These are phyloP conservation scores for Congeria kusceri DNA, from an alignment of 2,888 invertebrate genomes.

Conservation along the genomic window DNA sequence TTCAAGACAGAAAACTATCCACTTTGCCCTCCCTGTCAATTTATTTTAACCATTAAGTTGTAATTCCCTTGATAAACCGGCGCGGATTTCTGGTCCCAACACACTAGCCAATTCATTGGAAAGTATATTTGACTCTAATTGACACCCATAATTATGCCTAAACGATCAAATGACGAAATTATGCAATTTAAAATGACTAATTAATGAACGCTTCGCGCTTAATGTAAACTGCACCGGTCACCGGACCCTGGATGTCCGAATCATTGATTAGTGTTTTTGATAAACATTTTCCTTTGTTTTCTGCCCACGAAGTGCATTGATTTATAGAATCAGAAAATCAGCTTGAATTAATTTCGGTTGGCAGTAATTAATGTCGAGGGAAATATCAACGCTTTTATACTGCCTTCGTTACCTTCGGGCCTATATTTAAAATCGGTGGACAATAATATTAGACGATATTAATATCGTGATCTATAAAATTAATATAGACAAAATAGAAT, in stretches of 20 bases:
- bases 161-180: slow-evolving; percentile 56
- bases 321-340: slow-evolving; percentile 5
- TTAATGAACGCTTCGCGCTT: slow-evolving; percentile 39
- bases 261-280: slow-evolving; percentile 55
- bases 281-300: slow-evolving; percentile 54
- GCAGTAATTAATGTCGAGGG: too few species aligned
- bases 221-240: slow-evolving; percentile 23
- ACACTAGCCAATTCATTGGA: not conserved
- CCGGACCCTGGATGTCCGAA: slow-evolving; percentile 12
- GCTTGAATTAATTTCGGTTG: too few species aligned
- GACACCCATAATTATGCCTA: slow-evolving; percentile 41
- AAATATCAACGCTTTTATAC: too few species aligned
- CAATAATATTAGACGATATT: too few species aligned
- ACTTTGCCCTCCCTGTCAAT: not conserved
- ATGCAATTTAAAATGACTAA: slow-evolving; percentile 59
- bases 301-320: slow-evolving; percentile 31
- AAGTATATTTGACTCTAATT: slow-evolving; percentile 57
- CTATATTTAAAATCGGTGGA: too few species aligned
- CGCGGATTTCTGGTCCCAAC: not conserved
- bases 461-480: too few species aligned
- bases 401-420: too few species aligned
- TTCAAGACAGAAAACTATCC: too few species aligned
- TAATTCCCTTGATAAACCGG: slow-evolving; percentile 1
- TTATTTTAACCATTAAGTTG: not conserved
- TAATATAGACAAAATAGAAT: too few species aligned